phyloP scores from a whole-genome alignment of 2,113 vertebrate genomes.

The Atractosteus spatula region DNA sequence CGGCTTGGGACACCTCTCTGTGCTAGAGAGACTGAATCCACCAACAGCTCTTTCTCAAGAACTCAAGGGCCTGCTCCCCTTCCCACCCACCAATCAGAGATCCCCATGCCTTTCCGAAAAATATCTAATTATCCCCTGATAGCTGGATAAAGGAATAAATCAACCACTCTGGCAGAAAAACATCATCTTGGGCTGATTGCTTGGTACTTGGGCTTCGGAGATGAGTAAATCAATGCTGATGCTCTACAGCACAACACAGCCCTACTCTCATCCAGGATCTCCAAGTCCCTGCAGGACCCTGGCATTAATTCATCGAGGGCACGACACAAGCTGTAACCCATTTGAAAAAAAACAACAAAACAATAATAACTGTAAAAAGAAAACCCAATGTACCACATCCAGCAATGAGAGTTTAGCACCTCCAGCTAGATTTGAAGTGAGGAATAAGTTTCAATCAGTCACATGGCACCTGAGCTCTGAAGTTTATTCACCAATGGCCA shows the following conservation, averaged over 20 bases:
- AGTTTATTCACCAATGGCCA: too few relatives aligned
- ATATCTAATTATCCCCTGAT: conserved; percentile 22
- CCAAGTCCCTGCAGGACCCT: conserved; percentile 9
- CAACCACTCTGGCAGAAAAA: conserved; percentile 7
- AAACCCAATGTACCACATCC: conserved; percentile 64
- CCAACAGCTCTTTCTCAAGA: neutral
- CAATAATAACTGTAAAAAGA: conserved; percentile 54
- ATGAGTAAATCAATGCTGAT: conserved; percentile 46
- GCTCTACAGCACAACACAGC: conserved; percentile 16
- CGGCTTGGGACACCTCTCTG: too few relatives aligned
- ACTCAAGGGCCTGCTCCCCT: neutral
- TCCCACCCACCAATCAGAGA: too few relatives aligned
- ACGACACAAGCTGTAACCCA: conserved; percentile 59
- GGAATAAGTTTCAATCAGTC: too few relatives aligned
- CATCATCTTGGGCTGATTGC: neutral
- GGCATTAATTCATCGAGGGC: conserved; percentile 49
- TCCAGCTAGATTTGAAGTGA: conserved; percentile 57
- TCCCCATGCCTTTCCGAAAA: conserved; percentile 10
- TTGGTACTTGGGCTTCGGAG: conserved; percentile 35
- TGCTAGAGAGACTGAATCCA: neutral
- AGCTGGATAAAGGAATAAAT: conserved; percentile 23
- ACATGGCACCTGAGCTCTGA: too few relatives aligned
- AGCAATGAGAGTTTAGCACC: conserved; percentile 66
- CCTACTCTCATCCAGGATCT: conserved; percentile 25
- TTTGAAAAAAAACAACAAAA: conserved; percentile 57